Conservation (phyloP, 2,888 invertebrate species). For the Rhamnusium bicolor region DNA sequence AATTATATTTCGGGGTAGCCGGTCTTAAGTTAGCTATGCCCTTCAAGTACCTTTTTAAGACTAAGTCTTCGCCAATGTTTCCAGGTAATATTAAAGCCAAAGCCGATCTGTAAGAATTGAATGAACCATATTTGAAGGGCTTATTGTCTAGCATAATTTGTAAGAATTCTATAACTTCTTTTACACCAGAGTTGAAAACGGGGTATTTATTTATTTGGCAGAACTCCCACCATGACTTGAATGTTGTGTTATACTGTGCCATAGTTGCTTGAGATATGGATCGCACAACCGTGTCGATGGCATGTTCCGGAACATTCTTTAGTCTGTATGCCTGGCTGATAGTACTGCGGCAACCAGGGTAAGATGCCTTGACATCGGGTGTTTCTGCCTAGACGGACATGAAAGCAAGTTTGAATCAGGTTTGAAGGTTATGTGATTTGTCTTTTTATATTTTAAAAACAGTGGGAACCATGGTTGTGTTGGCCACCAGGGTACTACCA, state of each 20-base stretch:
- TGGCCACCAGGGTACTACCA: constrained; percentile 3
- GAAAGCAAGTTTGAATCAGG: neutral
- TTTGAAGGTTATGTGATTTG: neutral
- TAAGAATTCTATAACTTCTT: neutral
- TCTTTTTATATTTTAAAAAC: neutral
- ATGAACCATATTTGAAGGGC: neutral
- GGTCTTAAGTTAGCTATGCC: neutral
- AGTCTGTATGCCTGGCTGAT: neutral
- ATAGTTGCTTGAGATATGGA: neutral
- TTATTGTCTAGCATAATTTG: neutral
- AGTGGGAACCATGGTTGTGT: neutral
- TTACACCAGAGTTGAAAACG: neutral
- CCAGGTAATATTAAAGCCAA: constrained; percentile 1
- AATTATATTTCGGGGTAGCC: neutral
- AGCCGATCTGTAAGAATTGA: neutral
- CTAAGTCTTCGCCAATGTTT: neutral
- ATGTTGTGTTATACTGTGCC: constrained; percentile 1
- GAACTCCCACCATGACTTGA: neutral
- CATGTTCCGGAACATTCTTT: neutral
- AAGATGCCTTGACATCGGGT: neutral
- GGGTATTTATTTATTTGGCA: neutral
- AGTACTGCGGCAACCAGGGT: constrained; percentile 7
- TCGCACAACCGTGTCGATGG: neutral
- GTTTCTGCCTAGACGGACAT: neutral
- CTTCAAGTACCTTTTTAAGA: neutral